Evolutionary conservation across 2,888 invertebrate genomes (phyloP), one percentile per base, ranked within the genome.

Genomic region (Hylaea fasciaria): DNA sequence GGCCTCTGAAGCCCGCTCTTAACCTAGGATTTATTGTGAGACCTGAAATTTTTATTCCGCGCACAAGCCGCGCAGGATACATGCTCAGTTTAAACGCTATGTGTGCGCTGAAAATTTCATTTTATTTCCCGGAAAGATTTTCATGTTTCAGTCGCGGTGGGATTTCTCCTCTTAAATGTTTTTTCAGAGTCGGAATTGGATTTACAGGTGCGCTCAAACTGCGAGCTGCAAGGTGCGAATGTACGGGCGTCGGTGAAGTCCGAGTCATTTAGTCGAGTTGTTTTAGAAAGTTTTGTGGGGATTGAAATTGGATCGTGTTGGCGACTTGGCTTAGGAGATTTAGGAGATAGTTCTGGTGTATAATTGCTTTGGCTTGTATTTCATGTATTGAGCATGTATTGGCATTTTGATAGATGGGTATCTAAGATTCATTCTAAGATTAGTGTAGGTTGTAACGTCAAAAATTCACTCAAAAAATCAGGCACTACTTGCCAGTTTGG

Each of bases 1-100:
- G 58, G 63, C 47, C 53, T 47, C 29, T 16, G 44, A 52, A 57
- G 44, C 50, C 48, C 53, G 56, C 50, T 43, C 59, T 58, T 51
- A 53, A 48, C 48, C 60, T 49, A 50, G 68, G 67, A 68, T 69
- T 72, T 69, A 64, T 57, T 57, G 58, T 71, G 70, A 76, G 71
- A 74, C 69, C 62, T 63, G 52, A 66, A 68, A 70, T 71, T 77
- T 77, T 77, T 76, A 78, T 77, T 76, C 72, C 50, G 62, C 61
- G 68, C 72, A 72, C 57, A 57, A 17, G 62, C 55, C 66, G 59
- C 70, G 62, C 64, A 64, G 71, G 70, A 65, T 68, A 73, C 69
- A 66, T 66, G 69, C 57, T 47, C 64, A 66, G 61, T 73, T 71
- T 69, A 72, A 74, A 70, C 68, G 71, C 51, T 68, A 62, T 67